These are phyloP conservation scores for Indri indri DNA, from an alignment of 2,113 vertebrate species.

Conservation along the genomic window DNA sequence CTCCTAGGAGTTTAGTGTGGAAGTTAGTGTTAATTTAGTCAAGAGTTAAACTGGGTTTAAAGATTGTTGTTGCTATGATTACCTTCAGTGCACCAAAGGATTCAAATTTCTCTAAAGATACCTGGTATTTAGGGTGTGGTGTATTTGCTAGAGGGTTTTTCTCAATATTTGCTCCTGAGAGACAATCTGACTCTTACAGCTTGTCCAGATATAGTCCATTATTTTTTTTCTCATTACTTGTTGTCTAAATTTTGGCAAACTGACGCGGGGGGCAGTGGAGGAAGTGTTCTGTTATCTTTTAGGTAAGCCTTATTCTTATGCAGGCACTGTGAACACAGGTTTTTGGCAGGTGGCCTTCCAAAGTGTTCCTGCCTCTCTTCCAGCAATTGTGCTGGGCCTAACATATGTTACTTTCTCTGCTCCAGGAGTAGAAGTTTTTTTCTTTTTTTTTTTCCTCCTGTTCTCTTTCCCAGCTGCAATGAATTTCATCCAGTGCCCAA, in stretches of 20 bases:
- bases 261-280: background rate
- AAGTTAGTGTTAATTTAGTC: background rate
- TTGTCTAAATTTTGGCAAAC: background rate
- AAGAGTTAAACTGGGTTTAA: background rate
- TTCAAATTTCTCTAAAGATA: background rate
- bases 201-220: background rate
- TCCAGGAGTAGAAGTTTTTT: background rate
- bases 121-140: background rate
- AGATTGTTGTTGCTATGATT: background rate
- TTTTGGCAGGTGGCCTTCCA: background rate
- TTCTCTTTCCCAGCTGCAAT: background rate
- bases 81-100: background rate
- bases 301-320: background rate
- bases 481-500: background rate
- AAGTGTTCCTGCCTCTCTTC: background rate
- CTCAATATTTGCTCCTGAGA: background rate
- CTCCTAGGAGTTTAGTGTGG: background rate
- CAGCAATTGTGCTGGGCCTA: background rate
- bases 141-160: background rate
- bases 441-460: background rate
- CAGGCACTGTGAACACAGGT: background rate
- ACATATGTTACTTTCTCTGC: background rate
- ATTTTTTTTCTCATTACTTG: background rate
- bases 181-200: background rate
- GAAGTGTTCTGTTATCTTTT: background rate